Base-by-base conservation (phyloP, 2,113 vertebrate genomes). In the Callospermophilus lateralis region DNA sequence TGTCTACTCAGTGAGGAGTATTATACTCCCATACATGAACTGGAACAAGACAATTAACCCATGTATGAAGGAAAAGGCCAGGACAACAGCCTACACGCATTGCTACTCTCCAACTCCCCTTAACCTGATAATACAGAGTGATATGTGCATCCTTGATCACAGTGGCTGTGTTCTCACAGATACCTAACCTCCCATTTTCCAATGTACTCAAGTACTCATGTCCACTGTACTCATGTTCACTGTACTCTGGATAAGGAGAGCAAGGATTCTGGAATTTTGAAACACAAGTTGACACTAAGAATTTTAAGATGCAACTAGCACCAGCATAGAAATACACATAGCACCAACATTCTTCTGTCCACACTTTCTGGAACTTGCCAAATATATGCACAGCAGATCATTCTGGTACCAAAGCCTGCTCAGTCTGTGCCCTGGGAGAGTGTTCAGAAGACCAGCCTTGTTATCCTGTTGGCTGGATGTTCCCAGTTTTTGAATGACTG, bases 211-310 rank as follows among this genome's bases (percentile, higher is more conserved):
- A 45, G 45, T 45, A 45, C 45, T 45, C 45, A 45, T 45, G 45
- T 45, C 45, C 45, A 45, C 45, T 45, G 8, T 45, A 45, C 45
- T 45, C 45, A 45, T 45, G 45, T 45, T 45, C 45, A 45, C 45
- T 45, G 45, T 45, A 45, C 45, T 45, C 45, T 81, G 65, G 32
- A 61, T 45, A 80, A 96, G 77, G 79, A 93, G 34, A 93, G 55
- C n/a, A 93, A 77, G 90, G 37, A 9, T 72, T 78, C 51, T 68
- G 76, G 84, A 76, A 92, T 78, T 85, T 67, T 85, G 58, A 94
- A 96, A 78, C 8, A 70, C 48, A 77, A 20, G 8, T 53, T 10
- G 51, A 61, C 48, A 68, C 30, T 91, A 67, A 45, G 0, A 72
- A 39, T 58, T 94, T 92, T 55, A 78, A 88, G 72, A 53, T 70